Evolutionary conservation across 2,888 invertebrate genomes (phyloP).

Genomic region (Pollenia amentaria): DNA sequence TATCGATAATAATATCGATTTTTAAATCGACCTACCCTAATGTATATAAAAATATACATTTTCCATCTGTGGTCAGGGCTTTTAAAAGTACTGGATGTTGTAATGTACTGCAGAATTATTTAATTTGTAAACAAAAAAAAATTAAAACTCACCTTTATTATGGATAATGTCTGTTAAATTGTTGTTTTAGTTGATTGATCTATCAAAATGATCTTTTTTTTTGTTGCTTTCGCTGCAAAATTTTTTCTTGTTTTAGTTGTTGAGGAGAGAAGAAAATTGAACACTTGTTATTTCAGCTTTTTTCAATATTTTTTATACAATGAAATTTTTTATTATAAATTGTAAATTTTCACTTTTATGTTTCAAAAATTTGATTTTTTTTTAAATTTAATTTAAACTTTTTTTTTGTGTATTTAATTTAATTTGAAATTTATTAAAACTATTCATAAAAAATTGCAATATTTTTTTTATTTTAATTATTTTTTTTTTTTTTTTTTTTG

Average conservation of each 20-base stretch:
- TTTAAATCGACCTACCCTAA: too few relatives aligned
- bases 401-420: conserved; percentile 14
- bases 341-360: conserved; percentile 7
- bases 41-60: too few relatives aligned
- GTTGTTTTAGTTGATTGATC: background rate
- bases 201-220: conserved; percentile 30
- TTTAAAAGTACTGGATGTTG: too few relatives aligned
- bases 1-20: too few relatives aligned
- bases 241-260: conserved; percentile 12
- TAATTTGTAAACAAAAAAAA: background rate
- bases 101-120: background rate
- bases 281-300: conserved; percentile 65
- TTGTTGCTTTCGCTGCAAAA: background rate
- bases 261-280: conserved; percentile 60
- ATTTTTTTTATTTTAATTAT: background rate
- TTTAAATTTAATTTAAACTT: conserved; percentile 17
- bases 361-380: conserved; percentile 14
- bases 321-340: conserved; percentile 20
- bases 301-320: conserved; percentile 20
- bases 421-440: conserved; percentile 41
- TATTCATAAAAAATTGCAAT: conserved; percentile 46
- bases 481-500: conserved; percentile 15
- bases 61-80: too few relatives aligned
- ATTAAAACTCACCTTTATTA: conserved; percentile 26
- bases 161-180: background rate